Evolutionary conservation across 2,888 invertebrate genomes (phyloP).

Genomic region (Ceratothoa steindachneri): DNA sequence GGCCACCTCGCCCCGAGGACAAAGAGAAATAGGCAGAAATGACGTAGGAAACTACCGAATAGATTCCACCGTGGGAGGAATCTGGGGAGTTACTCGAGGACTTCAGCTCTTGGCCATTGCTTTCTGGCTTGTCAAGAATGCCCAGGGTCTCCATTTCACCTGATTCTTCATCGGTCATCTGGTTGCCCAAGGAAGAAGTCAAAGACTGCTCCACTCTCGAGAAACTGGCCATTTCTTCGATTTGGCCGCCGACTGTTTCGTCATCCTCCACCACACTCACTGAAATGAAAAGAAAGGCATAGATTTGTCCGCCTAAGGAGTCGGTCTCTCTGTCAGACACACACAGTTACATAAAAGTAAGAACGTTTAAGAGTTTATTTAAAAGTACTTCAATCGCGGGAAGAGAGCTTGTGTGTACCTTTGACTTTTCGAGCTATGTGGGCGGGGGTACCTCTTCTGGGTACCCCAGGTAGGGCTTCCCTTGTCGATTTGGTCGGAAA

Average conservation of each 20-base stretch:
- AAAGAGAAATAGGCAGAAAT: too few species aligned
- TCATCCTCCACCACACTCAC: slow-evolving; percentile 40
- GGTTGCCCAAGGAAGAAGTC: neutral
- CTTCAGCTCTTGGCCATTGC: slow-evolving; percentile 55
- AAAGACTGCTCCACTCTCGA: too few species aligned
- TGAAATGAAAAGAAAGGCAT: slow-evolving; percentile 15
- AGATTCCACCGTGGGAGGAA: slow-evolving; percentile 85
- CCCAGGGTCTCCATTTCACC: slow-evolving; percentile 24
- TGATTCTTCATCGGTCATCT: neutral
- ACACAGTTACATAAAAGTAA: neutral
- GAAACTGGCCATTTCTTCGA: neutral
- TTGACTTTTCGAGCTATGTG: too few species aligned
- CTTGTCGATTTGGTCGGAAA: too few species aligned
- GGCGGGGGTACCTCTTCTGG: too few species aligned
- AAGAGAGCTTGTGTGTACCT: too few species aligned
- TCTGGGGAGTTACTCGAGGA: slow-evolving; percentile 78
- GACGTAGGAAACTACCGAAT: slow-evolving; percentile 61
- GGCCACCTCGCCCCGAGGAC: too few species aligned
- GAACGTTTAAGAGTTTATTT: too few species aligned
- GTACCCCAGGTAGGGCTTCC: too few species aligned
- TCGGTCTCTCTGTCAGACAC: neutral
- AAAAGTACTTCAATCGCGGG: too few species aligned
- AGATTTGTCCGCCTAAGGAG: neutral
- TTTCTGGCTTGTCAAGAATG: slow-evolving; percentile 32
- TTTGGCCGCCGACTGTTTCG: slow-evolving; percentile 16